Percentiles rank a stretch among this genome's conserved stretches.
phyloP scores from a whole-genome alignment of 2,113 vertebrate genomes.

The Sporophila hypoxantha region DNA sequence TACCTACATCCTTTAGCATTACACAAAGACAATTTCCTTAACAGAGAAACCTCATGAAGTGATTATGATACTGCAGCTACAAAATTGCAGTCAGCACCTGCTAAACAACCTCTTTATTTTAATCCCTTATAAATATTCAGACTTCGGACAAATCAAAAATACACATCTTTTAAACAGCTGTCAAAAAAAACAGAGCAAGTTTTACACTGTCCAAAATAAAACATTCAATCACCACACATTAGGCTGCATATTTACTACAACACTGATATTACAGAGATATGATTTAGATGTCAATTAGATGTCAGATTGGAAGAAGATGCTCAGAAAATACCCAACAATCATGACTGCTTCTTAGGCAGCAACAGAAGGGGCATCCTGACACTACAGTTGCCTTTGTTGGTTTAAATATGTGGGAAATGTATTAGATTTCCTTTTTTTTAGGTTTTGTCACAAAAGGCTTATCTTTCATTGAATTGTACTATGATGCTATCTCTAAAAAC shows the following conservation, averaged over 20 bases:
- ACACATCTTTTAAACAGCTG: background rate
- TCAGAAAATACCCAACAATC: background rate
- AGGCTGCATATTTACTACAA: background rate
- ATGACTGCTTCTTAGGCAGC: background rate
- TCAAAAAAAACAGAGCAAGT: background rate
- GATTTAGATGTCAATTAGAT: background rate
- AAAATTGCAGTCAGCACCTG: conserved; percentile 6
- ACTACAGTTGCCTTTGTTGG: background rate
- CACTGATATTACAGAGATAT: background rate
- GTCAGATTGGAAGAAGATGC: background rate
- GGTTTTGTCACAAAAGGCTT: background rate
- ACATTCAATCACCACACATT: background rate
- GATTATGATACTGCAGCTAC: background rate
- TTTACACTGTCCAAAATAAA: conserved; percentile 1
- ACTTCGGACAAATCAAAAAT: background rate
- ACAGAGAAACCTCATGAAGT: conserved; percentile 35
- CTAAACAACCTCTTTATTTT: conserved; percentile 37
- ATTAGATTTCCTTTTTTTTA: background rate
- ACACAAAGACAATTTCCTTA: conserved; percentile 60
- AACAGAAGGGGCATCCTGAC: background rate
- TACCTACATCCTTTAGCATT: conserved; percentile 70
- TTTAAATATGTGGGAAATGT: background rate
- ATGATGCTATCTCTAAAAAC: background rate
- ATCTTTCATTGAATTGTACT: background rate
- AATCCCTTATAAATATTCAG: conserved; percentile 41